Evolutionary conservation across 2,113 vertebrate species (phyloP), one percentile per base, ranked within the genome.

Genomic region (Siniperca knerii): DNA sequence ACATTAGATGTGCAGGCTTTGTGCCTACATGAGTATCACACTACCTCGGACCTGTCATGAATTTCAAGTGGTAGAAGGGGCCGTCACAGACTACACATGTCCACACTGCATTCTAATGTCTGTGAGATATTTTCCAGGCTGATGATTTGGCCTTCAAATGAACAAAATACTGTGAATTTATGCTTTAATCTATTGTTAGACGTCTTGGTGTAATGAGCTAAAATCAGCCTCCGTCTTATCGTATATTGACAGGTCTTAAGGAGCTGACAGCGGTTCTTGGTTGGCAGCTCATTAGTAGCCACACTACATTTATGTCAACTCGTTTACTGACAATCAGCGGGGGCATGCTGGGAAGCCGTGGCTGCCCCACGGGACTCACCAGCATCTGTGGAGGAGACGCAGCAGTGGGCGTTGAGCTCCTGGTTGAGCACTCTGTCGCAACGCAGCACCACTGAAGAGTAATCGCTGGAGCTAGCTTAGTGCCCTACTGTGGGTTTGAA

Each of bases 231-330:
- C 54, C 2, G 66, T 84, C 62, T 88, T 42, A 37, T 90, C 62
- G 87, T 42, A 37, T 90, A 92, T 90, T 89, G 94, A 93, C 89
- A 82, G 77, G 83, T 89, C 89, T 88, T 89, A 81, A 90, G 84
- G 86, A 89, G 84, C 79, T 86, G 91, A 87, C 82, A 75, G 91
- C 75, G 86, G 91, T 66, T 82, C 68, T 65, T 79, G 83, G 64
- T 85, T 92, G 90, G 90, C 92, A 92, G 93, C 92, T 94, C 93
- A 94, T 94, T 94, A 95, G 92, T 76, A 86, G 90, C 89, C 83
- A 57, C 86, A 77, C 92, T 88, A 87, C 92, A 93, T 93, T 93
- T 92, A 90, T 92, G 93, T 92, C 86, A 92, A 90, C 91, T 85
- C 79, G 44, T 90, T 92, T 88, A 87, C 89, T 92, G 88, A 90